A percentile compares a stretch with the other conserved stretches of the same genome.
phyloP scores from a whole-genome alignment of 1,140 invertebrate species.

The Camponotus vicinus region DNA sequence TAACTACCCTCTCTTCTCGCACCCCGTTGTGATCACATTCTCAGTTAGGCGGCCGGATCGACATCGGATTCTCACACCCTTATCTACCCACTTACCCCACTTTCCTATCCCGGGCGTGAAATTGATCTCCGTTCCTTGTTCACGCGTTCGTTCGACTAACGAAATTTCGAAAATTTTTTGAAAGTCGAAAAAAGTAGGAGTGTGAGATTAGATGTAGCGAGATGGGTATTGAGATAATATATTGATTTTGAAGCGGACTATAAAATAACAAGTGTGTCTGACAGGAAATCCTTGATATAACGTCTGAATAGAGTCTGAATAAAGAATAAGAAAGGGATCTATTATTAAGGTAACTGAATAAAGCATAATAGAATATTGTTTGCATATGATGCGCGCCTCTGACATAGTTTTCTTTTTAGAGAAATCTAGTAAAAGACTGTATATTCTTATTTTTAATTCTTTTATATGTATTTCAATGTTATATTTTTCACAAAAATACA shows the following conservation, averaged over 20 bases:
- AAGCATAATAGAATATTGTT: neutral
- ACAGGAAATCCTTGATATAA: neutral
- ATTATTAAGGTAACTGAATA: neutral
- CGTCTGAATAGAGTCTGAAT: neutral
- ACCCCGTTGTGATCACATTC: conserved; percentile 56
- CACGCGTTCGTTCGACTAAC: conserved; percentile 28
- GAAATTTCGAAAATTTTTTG: conserved; percentile 42
- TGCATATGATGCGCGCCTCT: neutral
- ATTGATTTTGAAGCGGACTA: neutral
- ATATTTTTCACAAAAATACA: no score
- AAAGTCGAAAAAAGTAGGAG: conserved; percentile 34
- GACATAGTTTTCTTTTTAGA: neutral
- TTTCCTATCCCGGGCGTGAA: conserved; percentile 43
- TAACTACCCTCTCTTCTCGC: neutral
- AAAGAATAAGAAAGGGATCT: neutral
- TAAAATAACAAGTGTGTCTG: neutral
- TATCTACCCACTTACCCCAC: conserved; percentile 59
- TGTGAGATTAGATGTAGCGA: conserved; percentile 24
- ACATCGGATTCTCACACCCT: conserved; percentile 48
- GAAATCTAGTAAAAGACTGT: neutral
- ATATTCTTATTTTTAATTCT: neutral
- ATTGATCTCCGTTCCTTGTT: conserved; percentile 64
- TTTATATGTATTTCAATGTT: neutral
- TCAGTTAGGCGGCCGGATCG: conserved; percentile 48
- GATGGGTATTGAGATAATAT: conserved; percentile 10